These are phyloP conservation scores for Phataginus tetradactyla DNA, from an alignment of 2,797 vertebrate species.

Conservation along the genomic window DNA sequence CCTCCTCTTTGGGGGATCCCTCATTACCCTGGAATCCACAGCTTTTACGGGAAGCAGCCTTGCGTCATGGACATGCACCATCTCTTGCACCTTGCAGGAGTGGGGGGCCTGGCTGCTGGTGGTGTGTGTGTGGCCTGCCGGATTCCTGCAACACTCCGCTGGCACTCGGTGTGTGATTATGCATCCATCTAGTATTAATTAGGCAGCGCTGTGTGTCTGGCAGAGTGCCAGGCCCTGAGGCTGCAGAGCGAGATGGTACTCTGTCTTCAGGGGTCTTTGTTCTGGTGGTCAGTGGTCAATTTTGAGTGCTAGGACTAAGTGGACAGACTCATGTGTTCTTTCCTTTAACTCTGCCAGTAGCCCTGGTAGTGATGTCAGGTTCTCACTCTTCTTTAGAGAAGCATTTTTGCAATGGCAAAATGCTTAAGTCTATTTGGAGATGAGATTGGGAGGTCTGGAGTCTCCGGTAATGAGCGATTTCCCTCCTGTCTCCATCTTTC, in stretches of 20 bases:
- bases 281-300: background rate
- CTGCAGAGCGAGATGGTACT: background rate
- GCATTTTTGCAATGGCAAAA: background rate
- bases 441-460: background rate
- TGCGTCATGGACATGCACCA: background rate
- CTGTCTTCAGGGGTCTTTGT: background rate
- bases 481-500: background rate
- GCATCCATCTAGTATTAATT: background rate
- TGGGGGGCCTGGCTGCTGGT: background rate
- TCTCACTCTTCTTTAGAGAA: background rate
- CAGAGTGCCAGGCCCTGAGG: slow-evolving; percentile 11
- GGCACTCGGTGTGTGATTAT: background rate
- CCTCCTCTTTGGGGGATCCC: background rate
- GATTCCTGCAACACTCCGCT: background rate
- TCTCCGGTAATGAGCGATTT: background rate
- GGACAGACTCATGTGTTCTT: background rate
- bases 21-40: background rate
- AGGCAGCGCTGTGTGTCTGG: background rate
- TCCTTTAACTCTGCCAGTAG: background rate
- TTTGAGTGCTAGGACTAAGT: background rate
- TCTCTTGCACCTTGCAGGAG: background rate
- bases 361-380: rapidly evolving
- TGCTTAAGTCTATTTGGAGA: background rate
- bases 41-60: background rate
- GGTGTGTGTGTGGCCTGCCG: rapidly evolving